Percentiles rank a stretch among this genome's conserved stretches.
phyloP scores from a whole-genome alignment of 1,140 invertebrate species.

The Calephelis nemesis region DNA sequence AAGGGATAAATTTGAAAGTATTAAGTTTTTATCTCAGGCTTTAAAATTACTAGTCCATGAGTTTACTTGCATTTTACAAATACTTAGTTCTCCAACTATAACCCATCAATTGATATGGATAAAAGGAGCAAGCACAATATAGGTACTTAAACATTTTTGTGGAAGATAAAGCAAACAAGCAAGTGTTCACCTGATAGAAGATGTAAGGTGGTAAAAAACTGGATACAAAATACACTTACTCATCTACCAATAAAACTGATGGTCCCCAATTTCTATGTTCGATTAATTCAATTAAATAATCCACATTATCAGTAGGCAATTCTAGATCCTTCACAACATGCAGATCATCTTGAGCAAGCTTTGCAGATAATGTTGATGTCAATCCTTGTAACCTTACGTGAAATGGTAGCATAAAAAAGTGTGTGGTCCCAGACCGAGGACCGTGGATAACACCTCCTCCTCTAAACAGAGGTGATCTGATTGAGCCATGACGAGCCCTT shows the following conservation, averaged over 20 bases:
- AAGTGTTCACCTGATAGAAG: no score
- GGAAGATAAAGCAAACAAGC: no score
- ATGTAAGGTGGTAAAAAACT: no score
- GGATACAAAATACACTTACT: conserved; percentile 80
- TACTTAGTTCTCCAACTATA: no score
- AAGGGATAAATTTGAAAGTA: no score
- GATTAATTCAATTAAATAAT: conserved; percentile 89
- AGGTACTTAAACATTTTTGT: no score
- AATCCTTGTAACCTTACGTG: conserved; percentile 88
- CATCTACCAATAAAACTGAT: conserved; percentile 96
- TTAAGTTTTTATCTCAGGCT: no score
- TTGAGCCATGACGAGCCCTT: conserved; percentile 93
- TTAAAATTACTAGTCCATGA: no score
- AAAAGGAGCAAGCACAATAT: no score
- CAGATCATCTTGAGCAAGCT: conserved; percentile 96
- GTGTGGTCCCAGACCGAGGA: conserved; percentile 91
- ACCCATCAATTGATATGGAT: no score
- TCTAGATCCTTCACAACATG: conserved; percentile 94
- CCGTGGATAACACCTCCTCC: conserved; percentile 93
- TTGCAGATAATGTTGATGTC: conserved; percentile 90
- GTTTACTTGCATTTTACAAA: no score
- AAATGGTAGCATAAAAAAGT: conserved; percentile 96
- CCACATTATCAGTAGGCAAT: conserved; percentile 89
- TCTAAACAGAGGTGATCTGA: conserved; percentile 91
- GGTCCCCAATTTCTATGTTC: conserved; percentile 95